Evolutionary conservation across 2,797 vertebrate genomes (phyloP).

Genomic region (Perodicticus potto): DNA sequence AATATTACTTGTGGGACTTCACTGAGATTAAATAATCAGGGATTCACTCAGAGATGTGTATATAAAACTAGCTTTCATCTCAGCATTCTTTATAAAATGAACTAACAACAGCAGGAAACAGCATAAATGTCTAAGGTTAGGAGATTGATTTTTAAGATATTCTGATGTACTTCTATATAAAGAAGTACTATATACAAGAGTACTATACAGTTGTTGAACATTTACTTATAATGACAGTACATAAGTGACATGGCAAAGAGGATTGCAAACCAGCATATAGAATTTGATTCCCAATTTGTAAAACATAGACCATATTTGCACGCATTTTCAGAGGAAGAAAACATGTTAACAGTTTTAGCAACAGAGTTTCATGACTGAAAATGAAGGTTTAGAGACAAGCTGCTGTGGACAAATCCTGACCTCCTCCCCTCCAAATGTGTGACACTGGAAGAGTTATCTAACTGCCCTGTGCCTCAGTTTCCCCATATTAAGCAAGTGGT

Average conservation of each 20-base stretch:
- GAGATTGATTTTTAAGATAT: background rate
- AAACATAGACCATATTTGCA: fast-evolving
- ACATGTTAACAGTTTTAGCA: background rate
- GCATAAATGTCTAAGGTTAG: background rate
- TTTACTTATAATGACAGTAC: background rate
- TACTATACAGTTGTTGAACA: background rate
- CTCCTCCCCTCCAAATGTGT: background rate
- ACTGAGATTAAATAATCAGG: background rate
- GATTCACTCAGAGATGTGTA: background rate
- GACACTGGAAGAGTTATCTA: background rate
- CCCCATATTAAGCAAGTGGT: background rate
- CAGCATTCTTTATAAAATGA: background rate
- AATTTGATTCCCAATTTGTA: background rate
- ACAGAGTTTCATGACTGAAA: background rate
- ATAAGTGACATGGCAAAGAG: background rate
- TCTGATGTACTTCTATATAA: background rate
- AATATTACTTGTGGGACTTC: background rate
- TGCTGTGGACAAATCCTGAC: background rate
- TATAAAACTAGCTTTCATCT: background rate
- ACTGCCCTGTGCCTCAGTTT: background rate
- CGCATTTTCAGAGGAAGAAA: background rate
- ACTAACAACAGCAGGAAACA: background rate
- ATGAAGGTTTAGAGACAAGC: background rate
- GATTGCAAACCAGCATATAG: background rate
- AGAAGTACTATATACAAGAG: background rate